Evolutionary conservation across 2,888 invertebrate genomes (phyloP), one percentile per base, ranked within the genome.

Genomic region (Argyra leucocephala): DNA sequence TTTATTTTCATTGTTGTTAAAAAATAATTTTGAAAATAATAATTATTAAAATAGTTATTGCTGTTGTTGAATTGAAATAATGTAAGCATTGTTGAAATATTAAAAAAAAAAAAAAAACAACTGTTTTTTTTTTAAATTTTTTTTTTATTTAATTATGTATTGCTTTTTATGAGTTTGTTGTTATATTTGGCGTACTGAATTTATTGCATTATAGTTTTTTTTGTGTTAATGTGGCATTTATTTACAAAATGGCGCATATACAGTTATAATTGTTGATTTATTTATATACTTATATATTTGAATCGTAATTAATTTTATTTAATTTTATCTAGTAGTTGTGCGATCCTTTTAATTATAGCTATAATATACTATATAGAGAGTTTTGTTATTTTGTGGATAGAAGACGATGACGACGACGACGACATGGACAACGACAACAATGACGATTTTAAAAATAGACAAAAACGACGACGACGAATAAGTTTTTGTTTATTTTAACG

Each of bases 261-360:
- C 31, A 31, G 5, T 31, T 31, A 31, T 31, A 31, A 31, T 31
- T 7, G 61, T 64, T 68, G 65, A 26, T 67, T 69, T 63, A 64
- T 59, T 67, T 57, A 22, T 64, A 64, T 65, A 26, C 23, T 64
- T 69, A 58, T 57, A 48, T 24, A 63, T 64, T 65, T 58, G 61
- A 36, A 22, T 61, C 22, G 61, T 57, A 61, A 61, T 37, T 59
- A 60, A 59, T 59, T 21, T 31, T 22, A 58, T 26, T 65, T 22
- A 57, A 58, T 15, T 15, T 23, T 18, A 5, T 62, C 23, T 22
- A 57, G 59, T 57, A 65, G 59, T 21, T 67, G 66, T 57, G 26
- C 22, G 18, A 59, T 65, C 22, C 57, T 23, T 57, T 65, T 66
- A 61, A 62, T 63, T 68, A 65, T 66, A n/a, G n/a, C n/a, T n/a